Conservation (phyloP, 2,888 invertebrate species). For the Pammene fasciana region DNA sequence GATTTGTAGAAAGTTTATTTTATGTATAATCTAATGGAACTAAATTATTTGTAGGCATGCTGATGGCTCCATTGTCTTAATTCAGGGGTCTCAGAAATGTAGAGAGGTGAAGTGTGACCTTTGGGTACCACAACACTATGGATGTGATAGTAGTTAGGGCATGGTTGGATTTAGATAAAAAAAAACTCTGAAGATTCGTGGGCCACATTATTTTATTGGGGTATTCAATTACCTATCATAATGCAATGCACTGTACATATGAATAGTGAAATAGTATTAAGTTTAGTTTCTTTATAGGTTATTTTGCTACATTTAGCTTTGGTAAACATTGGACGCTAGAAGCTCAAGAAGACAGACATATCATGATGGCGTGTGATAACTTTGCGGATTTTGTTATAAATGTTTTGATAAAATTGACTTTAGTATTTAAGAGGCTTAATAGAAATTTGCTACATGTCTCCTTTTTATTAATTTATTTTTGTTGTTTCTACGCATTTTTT, state of each 20-base stretch:
- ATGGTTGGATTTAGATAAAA: not conserved
- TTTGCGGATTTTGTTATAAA: conserved; percentile 51
- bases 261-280: conserved; percentile 55
- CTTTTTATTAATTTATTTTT: not conserved
- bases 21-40: conserved; percentile 51
- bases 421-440: conserved; percentile 42
- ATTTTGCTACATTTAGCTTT: conserved; percentile 54
- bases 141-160: conserved; percentile 19
- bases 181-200: conserved; percentile 1
- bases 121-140: not conserved
- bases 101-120: not conserved
- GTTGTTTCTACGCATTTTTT: conserved; percentile 11
- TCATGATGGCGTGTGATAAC: conserved; percentile 64
- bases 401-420: conserved; percentile 52
- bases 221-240: conserved; percentile 12
- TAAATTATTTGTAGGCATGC: conserved; percentile 48
- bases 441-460: conserved; percentile 16
- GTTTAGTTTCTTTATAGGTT: conserved; percentile 53
- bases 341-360: conserved; percentile 78
- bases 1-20: conserved; percentile 45
- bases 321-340: conserved; percentile 69
- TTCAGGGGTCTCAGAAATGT: conserved; percentile 1
- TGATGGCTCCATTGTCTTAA: conserved; percentile 8
- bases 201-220: conserved; percentile 5
- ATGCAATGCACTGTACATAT: conserved; percentile 58